Percentiles rank a stretch among this genome's conserved stretches.
Evolutionary conservation across 2,888 invertebrate genomes (phyloP).

Genomic region (Theodoxus fluviatilis): DNA sequence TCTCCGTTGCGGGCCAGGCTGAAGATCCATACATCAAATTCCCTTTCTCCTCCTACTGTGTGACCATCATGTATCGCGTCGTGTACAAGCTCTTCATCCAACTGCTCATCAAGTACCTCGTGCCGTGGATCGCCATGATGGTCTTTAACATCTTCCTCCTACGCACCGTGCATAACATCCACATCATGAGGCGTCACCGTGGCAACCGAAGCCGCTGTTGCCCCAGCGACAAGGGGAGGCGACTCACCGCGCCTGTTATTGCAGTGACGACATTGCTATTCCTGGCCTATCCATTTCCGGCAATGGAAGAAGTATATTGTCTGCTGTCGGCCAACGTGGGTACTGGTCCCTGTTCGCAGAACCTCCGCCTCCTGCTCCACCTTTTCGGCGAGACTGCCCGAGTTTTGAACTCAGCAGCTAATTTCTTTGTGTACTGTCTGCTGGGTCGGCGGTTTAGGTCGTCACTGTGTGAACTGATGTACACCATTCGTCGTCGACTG

Average conservation of each 20-base stretch:
- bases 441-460: constrained; percentile 28
- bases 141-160: constrained; percentile 29
- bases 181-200: constrained; percentile 21
- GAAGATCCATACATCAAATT: no score
- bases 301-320: constrained; percentile 28
- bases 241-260: constrained; percentile 27
- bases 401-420: constrained; percentile 29
- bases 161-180: constrained; percentile 21
- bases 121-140: constrained; percentile 29
- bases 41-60: no score
- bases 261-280: constrained; percentile 29
- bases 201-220: no score
- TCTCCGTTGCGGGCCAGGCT: no score
- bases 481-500: no score
- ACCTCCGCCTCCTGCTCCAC: constrained; percentile 23
- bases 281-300: constrained; percentile 29
- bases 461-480: no score
- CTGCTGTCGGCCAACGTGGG: constrained; percentile 8
- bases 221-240: constrained; percentile 22
- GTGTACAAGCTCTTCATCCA: constrained; percentile 28
- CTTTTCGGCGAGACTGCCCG: constrained; percentile 28
- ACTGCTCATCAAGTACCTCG: constrained; percentile 24
- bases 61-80: no score
- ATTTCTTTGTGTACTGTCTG: constrained; percentile 29
- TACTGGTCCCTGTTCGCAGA: constrained; percentile 14